Percentiles rank a stretch among this genome's conserved stretches.
Evolutionary conservation across 64 coral and sea anemone genomes (phyloP).

Genomic region (Anthopleura sola): DNA sequence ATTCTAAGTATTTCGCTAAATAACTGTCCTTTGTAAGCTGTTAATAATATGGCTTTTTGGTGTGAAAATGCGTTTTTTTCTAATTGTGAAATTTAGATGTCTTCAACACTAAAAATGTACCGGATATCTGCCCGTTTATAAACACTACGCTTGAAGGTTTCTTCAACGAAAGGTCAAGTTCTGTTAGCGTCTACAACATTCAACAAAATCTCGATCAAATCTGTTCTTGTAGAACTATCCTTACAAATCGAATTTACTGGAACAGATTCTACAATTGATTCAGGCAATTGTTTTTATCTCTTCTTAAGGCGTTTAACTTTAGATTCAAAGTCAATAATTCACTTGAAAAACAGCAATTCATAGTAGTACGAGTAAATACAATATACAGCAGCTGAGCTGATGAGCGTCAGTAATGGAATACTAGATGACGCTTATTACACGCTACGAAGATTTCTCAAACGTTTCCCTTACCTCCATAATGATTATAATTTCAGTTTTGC

Average conservation of each 20-base stretch:
- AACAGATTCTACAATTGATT: background rate
- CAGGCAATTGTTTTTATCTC: background rate
- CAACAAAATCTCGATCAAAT: background rate
- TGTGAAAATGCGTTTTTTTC: background rate
- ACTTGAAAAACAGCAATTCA: background rate
- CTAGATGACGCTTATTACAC: background rate
- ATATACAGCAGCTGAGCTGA: background rate
- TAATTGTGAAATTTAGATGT: background rate
- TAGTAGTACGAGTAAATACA: background rate
- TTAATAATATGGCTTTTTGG: background rate
- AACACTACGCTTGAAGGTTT: background rate
- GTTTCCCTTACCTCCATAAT: background rate
- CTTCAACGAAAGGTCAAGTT: background rate
- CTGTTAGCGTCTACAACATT: background rate
- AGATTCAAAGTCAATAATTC: background rate
- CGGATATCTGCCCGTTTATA: background rate
- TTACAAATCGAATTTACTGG: background rate
- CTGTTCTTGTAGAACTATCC: background rate
- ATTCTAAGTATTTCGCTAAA: background rate
- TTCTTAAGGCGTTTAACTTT: background rate
- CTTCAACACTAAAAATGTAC: background rate
- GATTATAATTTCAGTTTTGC: background rate
- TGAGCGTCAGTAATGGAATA: background rate
- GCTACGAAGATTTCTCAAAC: background rate
- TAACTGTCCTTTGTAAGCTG: background rate